phyloP scores from a whole-genome alignment of 2,888 invertebrate genomes.

The Luperina testacea region DNA sequence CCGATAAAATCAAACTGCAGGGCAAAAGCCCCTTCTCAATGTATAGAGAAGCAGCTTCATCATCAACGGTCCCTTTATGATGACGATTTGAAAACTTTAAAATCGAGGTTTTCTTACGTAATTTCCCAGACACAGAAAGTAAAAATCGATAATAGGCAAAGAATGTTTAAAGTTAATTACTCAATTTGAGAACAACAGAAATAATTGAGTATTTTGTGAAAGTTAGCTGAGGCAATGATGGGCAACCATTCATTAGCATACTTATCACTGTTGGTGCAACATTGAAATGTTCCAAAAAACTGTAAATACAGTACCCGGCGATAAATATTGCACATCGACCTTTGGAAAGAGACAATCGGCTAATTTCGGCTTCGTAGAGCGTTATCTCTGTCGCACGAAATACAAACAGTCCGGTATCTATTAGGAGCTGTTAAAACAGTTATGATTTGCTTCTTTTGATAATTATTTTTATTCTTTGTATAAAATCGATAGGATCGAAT shows the following conservation, averaged over 20 bases:
- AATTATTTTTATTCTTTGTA: no score
- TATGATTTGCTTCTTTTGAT: no score
- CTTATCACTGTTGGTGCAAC: slow-evolving; percentile 14
- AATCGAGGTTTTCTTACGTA: slow-evolving; percentile 6
- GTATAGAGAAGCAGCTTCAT: not conserved
- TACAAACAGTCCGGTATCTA: no score
- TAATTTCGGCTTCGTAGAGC: no score
- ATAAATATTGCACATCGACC: no score
- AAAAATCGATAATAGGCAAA: slow-evolving; percentile 9
- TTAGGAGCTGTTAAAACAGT: no score
- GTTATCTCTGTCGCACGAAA: no score
- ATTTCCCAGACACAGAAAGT: slow-evolving; percentile 26
- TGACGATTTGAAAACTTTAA: not conserved
- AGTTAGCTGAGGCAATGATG: slow-evolving; percentile 36
- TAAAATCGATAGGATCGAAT: no score
- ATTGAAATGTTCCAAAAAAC: slow-evolving; percentile 15
- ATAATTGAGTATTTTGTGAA: slow-evolving; percentile 49
- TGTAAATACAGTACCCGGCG: not conserved
- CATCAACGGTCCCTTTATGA: not conserved
- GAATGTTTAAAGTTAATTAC: slow-evolving; percentile 14
- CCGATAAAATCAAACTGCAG: not conserved
- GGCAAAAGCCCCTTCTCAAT: not conserved
- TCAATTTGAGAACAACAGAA: slow-evolving; percentile 29
- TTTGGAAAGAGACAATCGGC: no score
- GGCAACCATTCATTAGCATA: slow-evolving; percentile 37